phyloP scores from a whole-genome alignment of 2,888 invertebrate genomes.

The Eremobia ochroleuca region DNA sequence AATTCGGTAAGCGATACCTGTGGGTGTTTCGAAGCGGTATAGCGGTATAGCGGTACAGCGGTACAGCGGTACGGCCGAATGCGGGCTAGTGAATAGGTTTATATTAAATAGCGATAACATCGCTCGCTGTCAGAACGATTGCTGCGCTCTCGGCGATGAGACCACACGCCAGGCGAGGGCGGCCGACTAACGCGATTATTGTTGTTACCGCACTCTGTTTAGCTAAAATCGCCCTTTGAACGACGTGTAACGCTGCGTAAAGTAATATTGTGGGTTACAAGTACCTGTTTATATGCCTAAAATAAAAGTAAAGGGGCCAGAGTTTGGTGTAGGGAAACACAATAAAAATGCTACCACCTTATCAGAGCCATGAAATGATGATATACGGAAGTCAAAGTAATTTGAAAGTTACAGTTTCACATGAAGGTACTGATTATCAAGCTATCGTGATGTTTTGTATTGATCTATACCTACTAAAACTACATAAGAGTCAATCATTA shows the following conservation, averaged over 20 bases:
- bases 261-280: slow-evolving; percentile 59
- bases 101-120: slow-evolving; percentile 83
- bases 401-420: slow-evolving; percentile 12
- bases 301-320: slow-evolving; percentile 40
- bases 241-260: slow-evolving; percentile 62
- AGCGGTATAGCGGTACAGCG: slow-evolving; percentile 43
- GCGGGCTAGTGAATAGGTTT: slow-evolving; percentile 77
- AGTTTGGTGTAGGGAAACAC: slow-evolving; percentile 28
- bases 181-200: slow-evolving; percentile 65
- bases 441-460: background rate
- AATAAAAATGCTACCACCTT: slow-evolving; percentile 8
- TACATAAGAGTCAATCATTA: background rate
- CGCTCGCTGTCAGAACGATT: slow-evolving; percentile 83
- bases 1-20: slow-evolving; percentile 63
- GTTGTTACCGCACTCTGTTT: slow-evolving; percentile 56
- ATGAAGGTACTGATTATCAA: background rate
- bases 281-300: slow-evolving; percentile 58
- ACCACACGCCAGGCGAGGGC: slow-evolving; percentile 82
- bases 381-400: slow-evolving; percentile 1
- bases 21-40: slow-evolving; percentile 56
- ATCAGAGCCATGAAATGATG: slow-evolving; percentile 14
- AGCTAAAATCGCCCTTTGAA: slow-evolving; percentile 60
- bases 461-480: too few species aligned
- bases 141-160: slow-evolving; percentile 75
- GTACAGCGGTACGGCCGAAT: slow-evolving; percentile 57